A percentile compares a stretch with the other conserved stretches of the same genome.
phyloP scores from a whole-genome alignment of 2,888 invertebrate genomes.

The Chrysodeixis includens region DNA sequence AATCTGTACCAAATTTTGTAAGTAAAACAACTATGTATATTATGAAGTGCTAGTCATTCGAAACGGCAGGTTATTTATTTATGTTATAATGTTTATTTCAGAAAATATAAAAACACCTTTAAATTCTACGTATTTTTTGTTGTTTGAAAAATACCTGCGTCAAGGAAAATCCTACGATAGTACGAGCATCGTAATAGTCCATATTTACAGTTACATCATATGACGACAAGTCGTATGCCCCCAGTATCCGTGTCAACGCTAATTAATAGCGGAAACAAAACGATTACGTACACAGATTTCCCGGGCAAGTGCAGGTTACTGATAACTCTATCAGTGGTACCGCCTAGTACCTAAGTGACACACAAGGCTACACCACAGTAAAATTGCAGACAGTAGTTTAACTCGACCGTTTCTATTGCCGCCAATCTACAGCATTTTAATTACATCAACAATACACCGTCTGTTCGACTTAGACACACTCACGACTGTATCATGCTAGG shows the following conservation, averaged over 20 bases:
- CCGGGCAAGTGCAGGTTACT: constrained; percentile 17
- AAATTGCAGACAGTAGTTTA: too few species aligned
- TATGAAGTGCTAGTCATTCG: neutral
- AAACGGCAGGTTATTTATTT: neutral
- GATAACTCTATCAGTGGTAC: constrained; percentile 33
- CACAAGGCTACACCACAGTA: too few species aligned
- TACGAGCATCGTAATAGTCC: neutral
- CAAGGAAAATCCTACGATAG: neutral
- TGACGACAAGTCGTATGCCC: neutral
- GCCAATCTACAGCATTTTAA: too few species aligned
- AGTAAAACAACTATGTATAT: neutral
- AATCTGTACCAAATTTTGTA: neutral
- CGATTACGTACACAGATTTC: constrained; percentile 17
- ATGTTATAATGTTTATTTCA: too few species aligned
- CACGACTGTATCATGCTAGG: too few species aligned
- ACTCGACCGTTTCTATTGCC: too few species aligned
- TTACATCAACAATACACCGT: too few species aligned
- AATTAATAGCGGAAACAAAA: neutral
- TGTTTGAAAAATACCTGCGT: neutral
- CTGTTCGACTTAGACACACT: too few species aligned
- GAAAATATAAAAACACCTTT: too few species aligned
- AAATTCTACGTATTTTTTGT: too few species aligned
- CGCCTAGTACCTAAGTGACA: neutral
- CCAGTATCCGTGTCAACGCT: neutral
- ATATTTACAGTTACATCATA: neutral